phyloP scores from a whole-genome alignment of 2,888 invertebrate genomes.

The Acronicta leporina region DNA sequence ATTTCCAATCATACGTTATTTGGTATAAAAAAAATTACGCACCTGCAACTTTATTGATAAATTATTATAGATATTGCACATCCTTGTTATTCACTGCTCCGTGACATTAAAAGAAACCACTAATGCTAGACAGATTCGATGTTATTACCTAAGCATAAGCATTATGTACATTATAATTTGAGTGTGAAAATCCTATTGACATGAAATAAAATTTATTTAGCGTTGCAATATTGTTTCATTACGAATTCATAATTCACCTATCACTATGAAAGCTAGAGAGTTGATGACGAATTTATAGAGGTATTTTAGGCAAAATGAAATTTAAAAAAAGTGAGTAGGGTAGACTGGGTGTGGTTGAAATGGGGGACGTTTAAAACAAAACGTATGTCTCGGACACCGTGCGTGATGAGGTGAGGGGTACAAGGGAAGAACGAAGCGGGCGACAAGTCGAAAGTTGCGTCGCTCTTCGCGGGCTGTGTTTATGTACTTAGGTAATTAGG shows the following conservation, averaged over 20 bases:
- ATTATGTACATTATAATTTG: conserved; percentile 72
- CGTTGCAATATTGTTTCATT: conserved; percentile 75
- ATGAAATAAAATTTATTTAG: conserved; percentile 83
- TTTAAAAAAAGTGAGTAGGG: too few relatives aligned
- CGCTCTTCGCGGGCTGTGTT: too few relatives aligned
- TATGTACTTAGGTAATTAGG: too few relatives aligned
- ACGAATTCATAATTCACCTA: conserved; percentile 3
- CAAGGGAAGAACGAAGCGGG: too few relatives aligned
- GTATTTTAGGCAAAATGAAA: too few relatives aligned
- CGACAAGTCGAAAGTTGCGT: too few relatives aligned
- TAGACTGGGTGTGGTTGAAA: too few relatives aligned
- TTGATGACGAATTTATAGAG: too few relatives aligned
- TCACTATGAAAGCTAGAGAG: too few relatives aligned
- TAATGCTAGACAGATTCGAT: conserved; percentile 72
- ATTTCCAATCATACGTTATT: conserved; percentile 36
- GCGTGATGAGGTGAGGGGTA: too few relatives aligned
- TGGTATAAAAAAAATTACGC: conserved; percentile 35
- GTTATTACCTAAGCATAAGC: conserved; percentile 61
- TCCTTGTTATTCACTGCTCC: conserved; percentile 68
- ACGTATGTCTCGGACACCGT: too few relatives aligned
- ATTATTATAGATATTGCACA: conserved; percentile 60
- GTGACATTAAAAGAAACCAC: conserved; percentile 70
- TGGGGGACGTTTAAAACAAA: too few relatives aligned
- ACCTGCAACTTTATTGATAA: conserved; percentile 48
- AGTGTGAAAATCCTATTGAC: conserved; percentile 81